These are phyloP conservation scores for Carlito syrichta DNA, from an alignment of 2,113 vertebrate genomes.

Conservation along the genomic window DNA sequence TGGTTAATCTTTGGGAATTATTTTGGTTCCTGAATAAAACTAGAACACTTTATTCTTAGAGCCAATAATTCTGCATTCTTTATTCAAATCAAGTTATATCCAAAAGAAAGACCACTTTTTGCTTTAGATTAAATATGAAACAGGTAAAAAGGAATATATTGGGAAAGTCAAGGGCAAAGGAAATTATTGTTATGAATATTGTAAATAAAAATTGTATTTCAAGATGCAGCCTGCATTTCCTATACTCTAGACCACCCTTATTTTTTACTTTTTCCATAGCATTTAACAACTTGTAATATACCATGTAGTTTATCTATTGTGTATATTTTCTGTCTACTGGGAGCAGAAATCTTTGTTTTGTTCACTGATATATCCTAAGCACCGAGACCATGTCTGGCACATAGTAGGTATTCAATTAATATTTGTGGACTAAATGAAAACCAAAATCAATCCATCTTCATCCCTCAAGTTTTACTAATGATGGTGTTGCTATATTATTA, in stretches of 20 bases:
- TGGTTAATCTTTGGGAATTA: background rate
- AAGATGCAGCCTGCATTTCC: background rate
- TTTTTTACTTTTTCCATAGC: background rate
- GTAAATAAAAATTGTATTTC: background rate
- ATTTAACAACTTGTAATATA: background rate
- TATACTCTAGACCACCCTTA: background rate
- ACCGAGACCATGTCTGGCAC: background rate
- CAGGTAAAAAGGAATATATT: background rate
- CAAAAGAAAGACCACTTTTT: background rate
- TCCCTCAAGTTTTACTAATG: background rate
- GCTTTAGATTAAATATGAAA: background rate
- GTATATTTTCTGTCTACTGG: background rate
- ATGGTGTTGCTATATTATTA: background rate
- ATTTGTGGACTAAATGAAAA: background rate
- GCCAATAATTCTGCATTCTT: background rate
- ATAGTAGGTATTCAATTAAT: background rate
- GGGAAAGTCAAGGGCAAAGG: background rate
- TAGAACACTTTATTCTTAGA: background rate
- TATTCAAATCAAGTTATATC: conserved; percentile 7
- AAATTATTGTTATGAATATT: background rate
- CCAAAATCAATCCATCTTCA: background rate
- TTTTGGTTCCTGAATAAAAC: background rate
- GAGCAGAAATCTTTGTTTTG: background rate
- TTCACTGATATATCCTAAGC: background rate
- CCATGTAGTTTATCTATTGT: background rate